Evolutionary conservation across 2,797 vertebrate genomes (phyloP), one percentile per base, ranked within the genome.

Genomic region (Coregonus sp.): DNA sequence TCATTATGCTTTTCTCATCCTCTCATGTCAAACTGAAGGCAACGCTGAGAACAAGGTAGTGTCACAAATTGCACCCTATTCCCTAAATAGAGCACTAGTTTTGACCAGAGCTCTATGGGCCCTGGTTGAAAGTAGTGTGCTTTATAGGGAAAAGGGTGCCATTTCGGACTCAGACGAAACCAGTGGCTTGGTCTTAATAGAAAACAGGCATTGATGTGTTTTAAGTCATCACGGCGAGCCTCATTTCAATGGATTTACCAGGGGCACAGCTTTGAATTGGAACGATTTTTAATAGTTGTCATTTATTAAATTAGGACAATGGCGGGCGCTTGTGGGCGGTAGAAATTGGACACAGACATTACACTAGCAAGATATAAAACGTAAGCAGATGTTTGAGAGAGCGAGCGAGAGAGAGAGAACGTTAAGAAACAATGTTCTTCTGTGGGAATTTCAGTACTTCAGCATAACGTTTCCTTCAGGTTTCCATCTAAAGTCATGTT

Each of bases 221-320:
- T 88, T 86, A 88, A 88, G 86, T 79, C 87, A 82, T 91, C 86
- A 77, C 85, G 85, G 86, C 63, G 80, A 86, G 79, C 84, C 82
- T 73, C 20, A 79, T 80, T 84, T 75, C 50, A 87, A 92, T 91
- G 85, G 88, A 85, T 92, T 90, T 89, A 91, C 84, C 90, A 92
- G 90, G 85, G 85, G 85, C 85, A 76, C 37, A 70, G 87, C 88
- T 91, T 86, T 88, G 79, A 92, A 89, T 85, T 75, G 80, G 85
- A 91, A 82, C 78, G 82, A 87, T 85, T 90, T 92, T 92, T 91
- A 94, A 93, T 91, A 86, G 90, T 89, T 89, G 89, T 92, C 89
- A 91, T 93, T 92, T 92, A 93, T 93, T 92, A 91, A 89, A 93
- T 91, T 87, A 92, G 89, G 90, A 93, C 92, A 93, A 91, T 91